Percentiles rank a stretch among this genome's conserved stretches.
Evolutionary conservation across 2,888 invertebrate genomes (phyloP).

Genomic region (Diloba caeruleocephala): DNA sequence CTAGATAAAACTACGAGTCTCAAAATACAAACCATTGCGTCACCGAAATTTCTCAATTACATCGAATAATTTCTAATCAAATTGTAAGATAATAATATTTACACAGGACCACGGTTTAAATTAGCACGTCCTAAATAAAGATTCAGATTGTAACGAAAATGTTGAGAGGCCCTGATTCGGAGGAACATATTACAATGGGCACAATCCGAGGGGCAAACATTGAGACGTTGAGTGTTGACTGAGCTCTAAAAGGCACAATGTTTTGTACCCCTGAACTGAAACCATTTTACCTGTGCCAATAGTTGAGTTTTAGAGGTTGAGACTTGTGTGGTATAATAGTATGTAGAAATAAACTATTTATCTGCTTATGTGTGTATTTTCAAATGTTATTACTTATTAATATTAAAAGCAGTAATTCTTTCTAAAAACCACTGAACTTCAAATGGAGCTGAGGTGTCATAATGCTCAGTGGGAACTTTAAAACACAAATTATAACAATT

Average conservation of each 20-base stretch:
- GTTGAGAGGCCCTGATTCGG: conserved; percentile 60
- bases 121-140: conserved; percentile 60
- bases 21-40: conserved; percentile 5
- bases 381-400: no score
- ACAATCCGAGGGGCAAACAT: conserved; percentile 53
- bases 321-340: neutral
- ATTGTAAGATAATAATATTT: conserved; percentile 51
- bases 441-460: no score
- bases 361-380: no score
- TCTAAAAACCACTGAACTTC: no score
- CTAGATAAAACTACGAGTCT: neutral
- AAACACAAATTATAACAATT: no score
- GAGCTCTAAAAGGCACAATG: conserved; percentile 68
- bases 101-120: conserved; percentile 47
- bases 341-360: no score
- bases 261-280: conserved; percentile 66
- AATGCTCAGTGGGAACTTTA: no score
- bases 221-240: conserved; percentile 64
- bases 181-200: conserved; percentile 44
- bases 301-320: conserved; percentile 51
- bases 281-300: conserved; percentile 71
- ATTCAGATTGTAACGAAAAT: conserved; percentile 51
- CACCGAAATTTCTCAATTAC: conserved; percentile 38
- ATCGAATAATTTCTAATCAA: conserved; percentile 28
- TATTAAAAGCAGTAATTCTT: no score